These are phyloP conservation scores for Florisuga fusca DNA, from an alignment of 2,797 vertebrate species.

Conservation along the genomic window DNA sequence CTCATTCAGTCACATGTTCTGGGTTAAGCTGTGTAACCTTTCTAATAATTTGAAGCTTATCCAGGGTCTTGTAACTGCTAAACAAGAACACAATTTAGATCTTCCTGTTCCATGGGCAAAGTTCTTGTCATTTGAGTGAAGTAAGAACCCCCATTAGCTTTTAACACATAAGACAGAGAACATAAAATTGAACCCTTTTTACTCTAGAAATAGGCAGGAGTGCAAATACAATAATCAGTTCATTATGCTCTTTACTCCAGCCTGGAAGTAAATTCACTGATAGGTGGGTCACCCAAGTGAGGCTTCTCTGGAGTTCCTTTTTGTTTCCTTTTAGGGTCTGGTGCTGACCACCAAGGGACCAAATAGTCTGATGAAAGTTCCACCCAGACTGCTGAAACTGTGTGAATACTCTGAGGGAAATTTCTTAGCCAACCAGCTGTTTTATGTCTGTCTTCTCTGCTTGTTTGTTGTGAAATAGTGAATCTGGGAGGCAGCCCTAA, in stretches of 20 bases:
- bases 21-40: neutral
- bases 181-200: constrained; percentile 24
- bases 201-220: neutral
- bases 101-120: neutral
- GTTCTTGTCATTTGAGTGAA: neutral
- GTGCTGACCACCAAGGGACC: neutral
- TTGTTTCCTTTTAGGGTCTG: neutral
- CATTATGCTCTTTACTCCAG: neutral
- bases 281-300: neutral
- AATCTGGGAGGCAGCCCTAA: neutral
- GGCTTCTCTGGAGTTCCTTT: neutral
- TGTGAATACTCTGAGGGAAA: neutral
- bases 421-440: neutral
- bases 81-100: constrained; percentile 32
- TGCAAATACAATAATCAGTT: neutral
- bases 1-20: neutral
- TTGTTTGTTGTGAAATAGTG: neutral
- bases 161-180: constrained; percentile 16
- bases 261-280: neutral
- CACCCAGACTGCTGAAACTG: neutral
- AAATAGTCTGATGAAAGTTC: neutral
- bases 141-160: constrained; percentile 53
- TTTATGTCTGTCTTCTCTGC: neutral
- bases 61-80: neutral
- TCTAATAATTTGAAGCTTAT: neutral